Base-by-base conservation (phyloP, 2,113 vertebrate species). In the Carlito syrichta region DNA sequence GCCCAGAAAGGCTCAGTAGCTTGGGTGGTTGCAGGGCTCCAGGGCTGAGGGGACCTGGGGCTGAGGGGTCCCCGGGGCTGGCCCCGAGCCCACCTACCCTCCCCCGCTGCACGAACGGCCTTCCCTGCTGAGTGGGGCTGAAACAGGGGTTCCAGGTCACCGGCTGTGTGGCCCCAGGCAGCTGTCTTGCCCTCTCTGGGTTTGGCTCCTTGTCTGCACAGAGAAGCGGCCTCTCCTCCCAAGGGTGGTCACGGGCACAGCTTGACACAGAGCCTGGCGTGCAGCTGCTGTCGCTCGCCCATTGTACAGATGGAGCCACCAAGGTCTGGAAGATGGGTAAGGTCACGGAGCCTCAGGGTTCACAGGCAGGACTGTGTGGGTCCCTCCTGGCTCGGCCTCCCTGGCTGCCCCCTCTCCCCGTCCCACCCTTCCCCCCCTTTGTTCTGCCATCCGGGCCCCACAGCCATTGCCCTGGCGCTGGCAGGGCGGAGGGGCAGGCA, bases 361-460 rank as follows among this genome's bases (percentile, higher is more conserved):
- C 38, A 12, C 17, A 52, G 35, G 63, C 43, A 43, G 76, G 43
- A 6, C 14, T 20, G 32, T 11, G 22, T 19, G 73, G 2, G 38
- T 14, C 68, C 38, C n/a, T 27, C 12, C 48, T 2, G 6, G 8
- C n/a, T 79, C 63, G 58, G 76, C 68, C 86, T 93, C n/a, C 68
- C 68, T 40, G 8, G n/a, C 68, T 40, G 68, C 52, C 40, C 14
- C 11, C 10, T 1, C 71, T 25, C 4, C 11, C 60, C 3, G 8
- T 62, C 23, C 60, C 60, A 56, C 0, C 20, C 56, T 20, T 22
- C 27, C 10, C 4, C 10, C 60, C 38, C 60, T 25, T 23, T 66
- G 62, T 48, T 22, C 62, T 19, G 40, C 5, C 5, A 0, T 30
- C 2, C 6, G 22, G 8, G 2, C 22, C 4, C 1, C 60, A 23